A percentile compares a stretch with the other conserved stretches of the same genome.
Conservation (phyloP, 2,797 vertebrate genomes). For the Neosilurus mollespiculum region DNA sequence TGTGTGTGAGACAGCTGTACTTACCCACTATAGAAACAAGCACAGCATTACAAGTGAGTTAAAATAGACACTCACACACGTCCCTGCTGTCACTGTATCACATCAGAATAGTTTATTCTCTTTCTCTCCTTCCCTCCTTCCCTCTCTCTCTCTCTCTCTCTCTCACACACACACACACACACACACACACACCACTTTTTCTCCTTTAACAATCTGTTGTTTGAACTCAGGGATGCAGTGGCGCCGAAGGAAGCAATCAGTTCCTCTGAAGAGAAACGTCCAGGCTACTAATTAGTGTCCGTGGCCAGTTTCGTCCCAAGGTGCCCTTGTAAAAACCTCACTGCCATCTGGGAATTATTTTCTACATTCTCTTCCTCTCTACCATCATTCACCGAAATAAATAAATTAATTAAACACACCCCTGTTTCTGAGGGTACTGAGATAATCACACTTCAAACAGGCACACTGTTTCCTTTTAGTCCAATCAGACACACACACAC, state of each 20-base stretch:
- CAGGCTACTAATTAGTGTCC: slow-evolving; percentile 68
- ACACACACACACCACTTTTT: not conserved
- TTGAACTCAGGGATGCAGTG: slow-evolving; percentile 64
- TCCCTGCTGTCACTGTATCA: slow-evolving; percentile 44
- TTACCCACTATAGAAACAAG: slow-evolving; percentile 45
- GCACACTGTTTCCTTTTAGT: too few species aligned
- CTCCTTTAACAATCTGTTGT: slow-evolving; percentile 49
- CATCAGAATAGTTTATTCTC: not conserved
- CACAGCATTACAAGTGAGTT: not conserved
- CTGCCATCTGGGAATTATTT: slow-evolving; percentile 75
- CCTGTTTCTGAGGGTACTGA: too few species aligned
- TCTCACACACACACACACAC: not conserved
- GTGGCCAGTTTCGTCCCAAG: slow-evolving; percentile 52
- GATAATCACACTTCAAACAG: too few species aligned
- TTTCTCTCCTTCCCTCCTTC: too few species aligned
- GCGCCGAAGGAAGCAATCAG: slow-evolving; percentile 63
- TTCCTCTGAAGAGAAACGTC: slow-evolving; percentile 50
- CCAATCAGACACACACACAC: too few species aligned
- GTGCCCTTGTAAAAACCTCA: slow-evolving; percentile 68
- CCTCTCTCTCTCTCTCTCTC: too few species aligned
- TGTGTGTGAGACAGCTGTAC: slow-evolving; percentile 60
- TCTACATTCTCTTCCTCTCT: slow-evolving; percentile 62
- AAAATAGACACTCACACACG: slow-evolving; percentile 24
- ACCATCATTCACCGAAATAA: slow-evolving; percentile 62
- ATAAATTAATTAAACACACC: too few species aligned